Percentiles rank a stretch among this genome's conserved stretches.
phyloP scores from a whole-genome alignment of 2,888 invertebrate genomes.

The Argyresthia albistria region DNA sequence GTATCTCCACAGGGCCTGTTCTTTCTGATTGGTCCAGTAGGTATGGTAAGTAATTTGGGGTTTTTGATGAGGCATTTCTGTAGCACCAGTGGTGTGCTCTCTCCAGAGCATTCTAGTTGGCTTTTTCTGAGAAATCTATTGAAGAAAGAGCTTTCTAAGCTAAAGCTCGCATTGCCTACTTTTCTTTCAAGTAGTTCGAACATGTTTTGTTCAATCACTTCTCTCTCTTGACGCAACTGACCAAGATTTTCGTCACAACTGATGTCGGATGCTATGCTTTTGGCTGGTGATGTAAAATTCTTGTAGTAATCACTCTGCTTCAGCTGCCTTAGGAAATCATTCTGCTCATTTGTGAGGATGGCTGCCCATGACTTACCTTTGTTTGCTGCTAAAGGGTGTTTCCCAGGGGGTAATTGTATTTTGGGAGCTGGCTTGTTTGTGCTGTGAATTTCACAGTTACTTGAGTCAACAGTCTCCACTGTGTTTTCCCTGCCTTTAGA shows the following conservation, averaged over 20 bases:
- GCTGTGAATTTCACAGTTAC: slow-evolving; percentile 9
- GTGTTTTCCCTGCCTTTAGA: slow-evolving; percentile 3
- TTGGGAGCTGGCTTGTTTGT: slow-evolving; percentile 11
- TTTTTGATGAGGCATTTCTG: slow-evolving; percentile 49
- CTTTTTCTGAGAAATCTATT: slow-evolving; percentile 58
- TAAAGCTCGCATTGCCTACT: slow-evolving; percentile 80
- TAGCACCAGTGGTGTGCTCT: slow-evolving; percentile 53
- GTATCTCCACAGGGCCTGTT: slow-evolving; percentile 22
- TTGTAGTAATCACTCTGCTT: slow-evolving; percentile 62
- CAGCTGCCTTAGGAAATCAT: slow-evolving; percentile 51
- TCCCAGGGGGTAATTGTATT: slow-evolving; percentile 33
- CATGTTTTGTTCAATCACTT: slow-evolving; percentile 77
- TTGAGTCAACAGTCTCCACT: slow-evolving; percentile 6
- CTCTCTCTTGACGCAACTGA: slow-evolving; percentile 44
- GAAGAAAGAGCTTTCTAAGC: slow-evolving; percentile 77
- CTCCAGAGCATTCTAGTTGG: slow-evolving; percentile 45
- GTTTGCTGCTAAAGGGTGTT: slow-evolving; percentile 48
- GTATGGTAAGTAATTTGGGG: slow-evolving; percentile 42
- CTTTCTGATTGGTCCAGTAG: slow-evolving; percentile 29
- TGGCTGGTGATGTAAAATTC: slow-evolving; percentile 52
- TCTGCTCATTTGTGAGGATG: slow-evolving; percentile 54
- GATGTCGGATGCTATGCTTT: slow-evolving; percentile 42
- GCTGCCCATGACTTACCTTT: slow-evolving; percentile 61
- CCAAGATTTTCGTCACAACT: slow-evolving; percentile 41
- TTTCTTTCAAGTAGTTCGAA: slow-evolving; percentile 86